These are phyloP conservation scores for Chionodraco myersi DNA, from an alignment of 2,113 vertebrate species.

Conservation along the genomic window DNA sequence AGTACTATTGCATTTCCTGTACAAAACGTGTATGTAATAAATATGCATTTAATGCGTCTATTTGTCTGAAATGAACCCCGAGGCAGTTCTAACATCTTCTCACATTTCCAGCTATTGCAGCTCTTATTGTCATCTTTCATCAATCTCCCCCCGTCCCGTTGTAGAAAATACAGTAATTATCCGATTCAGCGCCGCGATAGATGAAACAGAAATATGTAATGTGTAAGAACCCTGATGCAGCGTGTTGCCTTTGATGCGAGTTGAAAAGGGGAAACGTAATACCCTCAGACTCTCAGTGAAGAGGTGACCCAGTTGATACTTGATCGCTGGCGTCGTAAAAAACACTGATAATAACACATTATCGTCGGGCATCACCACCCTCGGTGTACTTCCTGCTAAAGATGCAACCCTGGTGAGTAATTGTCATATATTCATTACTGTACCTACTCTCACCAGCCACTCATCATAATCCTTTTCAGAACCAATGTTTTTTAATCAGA, in stretches of 20 bases:
- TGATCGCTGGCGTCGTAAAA: conserved; percentile 53
- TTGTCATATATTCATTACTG: conserved; percentile 37
- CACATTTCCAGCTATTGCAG: conserved; percentile 56
- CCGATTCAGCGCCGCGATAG: conserved; percentile 30
- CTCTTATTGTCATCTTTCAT: conserved; percentile 58
- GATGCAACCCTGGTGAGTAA: conserved; percentile 25
- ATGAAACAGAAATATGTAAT: conserved; percentile 71
- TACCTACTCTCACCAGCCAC: conserved; percentile 26
- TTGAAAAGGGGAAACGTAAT: conserved; percentile 43
- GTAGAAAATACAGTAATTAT: conserved; percentile 58
- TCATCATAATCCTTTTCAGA: conserved; percentile 50
- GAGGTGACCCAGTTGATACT: conserved; percentile 67
- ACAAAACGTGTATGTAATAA: conserved; percentile 10
- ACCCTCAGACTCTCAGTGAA: conserved; percentile 46
- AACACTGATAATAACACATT: conserved; percentile 61
- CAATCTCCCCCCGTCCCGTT: conserved; percentile 31
- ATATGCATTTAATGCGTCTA: fast-evolving
- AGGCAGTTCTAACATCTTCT: neutral
- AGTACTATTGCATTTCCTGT: neutral
- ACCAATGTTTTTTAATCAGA: conserved; percentile 61
- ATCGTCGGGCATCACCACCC: conserved; percentile 21
- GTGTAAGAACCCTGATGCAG: conserved; percentile 56
- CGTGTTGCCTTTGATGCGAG: conserved; percentile 64
- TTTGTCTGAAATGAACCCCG: neutral
- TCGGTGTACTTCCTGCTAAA: conserved; percentile 6